Percentiles rank a stretch among this genome's conserved stretches.
Conservation (phyloP, 2,888 invertebrate species). For the Scaeva pyrastri region DNA sequence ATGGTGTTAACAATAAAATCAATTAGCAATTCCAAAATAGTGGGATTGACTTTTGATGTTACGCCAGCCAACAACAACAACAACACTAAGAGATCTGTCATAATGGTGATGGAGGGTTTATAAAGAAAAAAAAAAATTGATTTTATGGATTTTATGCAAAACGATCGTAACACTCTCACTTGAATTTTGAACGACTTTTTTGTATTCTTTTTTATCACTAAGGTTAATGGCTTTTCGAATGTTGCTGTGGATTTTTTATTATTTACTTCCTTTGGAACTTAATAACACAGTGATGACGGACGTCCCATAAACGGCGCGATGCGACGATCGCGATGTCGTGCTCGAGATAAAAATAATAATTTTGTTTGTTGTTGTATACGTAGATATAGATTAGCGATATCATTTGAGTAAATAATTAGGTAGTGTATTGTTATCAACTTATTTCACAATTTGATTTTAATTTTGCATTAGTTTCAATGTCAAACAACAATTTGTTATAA, state of each 20-base stretch:
- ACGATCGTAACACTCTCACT: too few species aligned
- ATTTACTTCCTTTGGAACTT: neutral
- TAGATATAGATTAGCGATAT: neutral
- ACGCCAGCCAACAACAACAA: neutral
- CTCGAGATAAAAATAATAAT: neutral
- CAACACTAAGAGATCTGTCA: slow-evolving; percentile 38
- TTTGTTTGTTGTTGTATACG: neutral
- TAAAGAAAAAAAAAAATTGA: too few species aligned
- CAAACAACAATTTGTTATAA: neutral
- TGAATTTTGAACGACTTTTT: slow-evolving; percentile 32
- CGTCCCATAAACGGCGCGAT: too few species aligned
- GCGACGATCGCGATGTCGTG: neutral
- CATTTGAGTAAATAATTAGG: slow-evolving; percentile 15
- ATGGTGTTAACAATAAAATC: slow-evolving; percentile 33
- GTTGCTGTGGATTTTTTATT: neutral
- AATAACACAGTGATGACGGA: neutral
- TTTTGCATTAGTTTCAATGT: slow-evolving; percentile 27
- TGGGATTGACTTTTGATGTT: slow-evolving; percentile 18
- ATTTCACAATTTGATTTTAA: neutral
- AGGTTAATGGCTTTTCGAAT: slow-evolving; percentile 56
- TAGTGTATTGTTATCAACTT: neutral
- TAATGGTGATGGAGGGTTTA: slow-evolving; percentile 42
- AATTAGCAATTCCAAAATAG: slow-evolving; percentile 24
- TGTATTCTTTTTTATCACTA: slow-evolving; percentile 31
- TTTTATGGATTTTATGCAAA: too few species aligned